A percentile compares a stretch with the other conserved stretches of the same genome.
Evolutionary conservation across 53 echinoderm and acorn worm genomes (phyloP).

Genomic region (Henricia sp.): DNA sequence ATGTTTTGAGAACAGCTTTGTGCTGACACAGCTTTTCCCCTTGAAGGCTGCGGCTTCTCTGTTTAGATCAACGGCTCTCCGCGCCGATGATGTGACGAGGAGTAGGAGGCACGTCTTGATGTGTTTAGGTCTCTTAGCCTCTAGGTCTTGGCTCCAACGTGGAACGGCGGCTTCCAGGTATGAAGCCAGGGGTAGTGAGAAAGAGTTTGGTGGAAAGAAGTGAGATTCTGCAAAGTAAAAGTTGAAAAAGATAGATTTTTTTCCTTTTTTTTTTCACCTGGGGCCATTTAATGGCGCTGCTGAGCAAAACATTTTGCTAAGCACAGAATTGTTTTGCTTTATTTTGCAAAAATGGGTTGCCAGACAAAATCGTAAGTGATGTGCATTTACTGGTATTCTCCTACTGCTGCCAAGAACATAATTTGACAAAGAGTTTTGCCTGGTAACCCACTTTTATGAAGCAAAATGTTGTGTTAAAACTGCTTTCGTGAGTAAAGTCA

Average conservation of each 20-base stretch:
- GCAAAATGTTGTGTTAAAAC: too few relatives aligned
- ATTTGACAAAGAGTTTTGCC: too few relatives aligned
- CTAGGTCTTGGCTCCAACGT: slow-evolving; percentile 70
- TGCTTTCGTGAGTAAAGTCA: too few relatives aligned
- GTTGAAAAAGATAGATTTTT: background rate
- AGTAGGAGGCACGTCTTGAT: slow-evolving; percentile 73
- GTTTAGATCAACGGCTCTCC: slow-evolving; percentile 94
- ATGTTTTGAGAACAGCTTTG: slow-evolving; percentile 95
- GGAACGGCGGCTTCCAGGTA: slow-evolving; percentile 71
- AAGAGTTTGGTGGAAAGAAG: slow-evolving; percentile 35
- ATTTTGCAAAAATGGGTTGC: too few relatives aligned
- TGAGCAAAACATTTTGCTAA: too few relatives aligned
- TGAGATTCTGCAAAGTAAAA: slow-evolving; percentile 21
- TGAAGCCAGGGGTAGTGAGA: slow-evolving; percentile 47
- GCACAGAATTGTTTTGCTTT: too few relatives aligned
- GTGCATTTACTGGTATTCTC: too few relatives aligned
- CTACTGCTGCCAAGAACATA: too few relatives aligned
- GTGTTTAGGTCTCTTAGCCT: slow-evolving; percentile 60
- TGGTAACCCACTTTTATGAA: too few relatives aligned
- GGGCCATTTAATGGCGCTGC: too few relatives aligned
- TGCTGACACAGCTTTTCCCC: slow-evolving; percentile 78
- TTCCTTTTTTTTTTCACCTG: too few relatives aligned
- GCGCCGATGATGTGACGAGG: slow-evolving; percentile 76
- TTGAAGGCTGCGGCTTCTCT: slow-evolving; percentile 78
- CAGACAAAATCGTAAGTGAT: too few relatives aligned